Percentiles rank a stretch among this genome's conserved stretches.
phyloP scores from a whole-genome alignment of 2,797 vertebrate species.

The Phoxinus dragarum region DNA sequence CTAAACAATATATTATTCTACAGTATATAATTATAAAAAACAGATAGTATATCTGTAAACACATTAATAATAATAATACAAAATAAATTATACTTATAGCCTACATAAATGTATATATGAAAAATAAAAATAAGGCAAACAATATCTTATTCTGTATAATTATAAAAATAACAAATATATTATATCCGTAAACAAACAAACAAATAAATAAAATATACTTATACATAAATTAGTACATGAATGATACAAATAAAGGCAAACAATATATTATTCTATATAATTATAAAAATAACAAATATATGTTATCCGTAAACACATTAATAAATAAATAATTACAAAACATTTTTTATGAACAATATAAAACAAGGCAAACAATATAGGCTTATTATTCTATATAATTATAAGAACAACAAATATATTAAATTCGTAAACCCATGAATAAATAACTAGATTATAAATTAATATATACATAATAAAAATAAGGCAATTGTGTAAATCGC shows the following conservation, averaged over 20 bases:
- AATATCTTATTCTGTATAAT: background rate
- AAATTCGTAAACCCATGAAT: background rate
- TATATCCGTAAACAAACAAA: background rate
- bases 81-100: background rate
- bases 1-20: background rate
- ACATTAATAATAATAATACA: background rate
- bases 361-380: background rate
- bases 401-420: background rate
- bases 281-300: too few relatives aligned
- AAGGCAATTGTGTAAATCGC: background rate
- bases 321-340: background rate
- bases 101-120: background rate
- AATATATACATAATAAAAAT: background rate
- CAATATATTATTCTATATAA: background rate
- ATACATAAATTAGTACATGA: background rate
- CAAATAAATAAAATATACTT: background rate
- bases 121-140: background rate
- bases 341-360: too few relatives aligned
- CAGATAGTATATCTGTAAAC: background rate
- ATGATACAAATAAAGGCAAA: background rate
- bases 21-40: background rate
- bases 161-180: background rate
- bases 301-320: too few relatives aligned
- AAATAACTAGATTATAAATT: background rate
- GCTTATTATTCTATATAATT: background rate